These are phyloP conservation scores for Odocoileus hemionus DNA, from an alignment of 2,113 vertebrate species.

Conservation along the genomic window DNA sequence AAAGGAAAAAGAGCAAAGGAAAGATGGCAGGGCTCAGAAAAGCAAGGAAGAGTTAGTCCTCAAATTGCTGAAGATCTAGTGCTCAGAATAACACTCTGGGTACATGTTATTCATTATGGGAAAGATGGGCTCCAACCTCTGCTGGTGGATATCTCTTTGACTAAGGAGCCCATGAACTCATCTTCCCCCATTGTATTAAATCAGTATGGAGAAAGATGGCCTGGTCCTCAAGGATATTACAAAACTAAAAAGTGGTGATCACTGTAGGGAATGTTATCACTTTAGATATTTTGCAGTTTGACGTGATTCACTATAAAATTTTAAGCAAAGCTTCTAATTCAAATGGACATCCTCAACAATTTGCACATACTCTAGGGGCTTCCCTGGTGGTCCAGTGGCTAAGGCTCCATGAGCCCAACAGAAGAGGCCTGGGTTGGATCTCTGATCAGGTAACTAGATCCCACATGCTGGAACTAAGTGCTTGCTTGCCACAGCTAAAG, in stretches of 20 bases:
- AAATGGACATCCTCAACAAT: background rate
- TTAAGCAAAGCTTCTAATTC: background rate
- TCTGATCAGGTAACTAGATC: background rate
- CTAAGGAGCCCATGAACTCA: background rate
- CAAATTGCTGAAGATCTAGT: background rate
- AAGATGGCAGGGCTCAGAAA: background rate
- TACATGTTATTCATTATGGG: background rate
- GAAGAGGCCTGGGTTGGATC: background rate
- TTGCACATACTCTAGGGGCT: background rate
- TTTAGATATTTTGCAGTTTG: background rate
- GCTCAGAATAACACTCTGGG: background rate
- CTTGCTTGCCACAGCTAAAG: background rate
- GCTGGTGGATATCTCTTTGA: background rate
- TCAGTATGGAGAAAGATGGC: background rate
- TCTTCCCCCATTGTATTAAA: background rate
- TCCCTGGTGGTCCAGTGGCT: background rate
- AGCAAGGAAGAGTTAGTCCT: background rate
- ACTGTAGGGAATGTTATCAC: background rate
- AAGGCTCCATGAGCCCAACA: background rate
- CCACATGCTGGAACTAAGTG: background rate
- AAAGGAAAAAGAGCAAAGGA: background rate
- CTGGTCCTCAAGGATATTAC: background rate
- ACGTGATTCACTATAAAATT: background rate
- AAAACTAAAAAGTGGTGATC: background rate
- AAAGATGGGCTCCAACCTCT: background rate